Percentiles rank a stretch among this genome's conserved stretches.
These are phyloP conservation scores for Grammomys dolichurus DNA, from an alignment of 2,113 vertebrate species.

Conservation along the genomic window DNA sequence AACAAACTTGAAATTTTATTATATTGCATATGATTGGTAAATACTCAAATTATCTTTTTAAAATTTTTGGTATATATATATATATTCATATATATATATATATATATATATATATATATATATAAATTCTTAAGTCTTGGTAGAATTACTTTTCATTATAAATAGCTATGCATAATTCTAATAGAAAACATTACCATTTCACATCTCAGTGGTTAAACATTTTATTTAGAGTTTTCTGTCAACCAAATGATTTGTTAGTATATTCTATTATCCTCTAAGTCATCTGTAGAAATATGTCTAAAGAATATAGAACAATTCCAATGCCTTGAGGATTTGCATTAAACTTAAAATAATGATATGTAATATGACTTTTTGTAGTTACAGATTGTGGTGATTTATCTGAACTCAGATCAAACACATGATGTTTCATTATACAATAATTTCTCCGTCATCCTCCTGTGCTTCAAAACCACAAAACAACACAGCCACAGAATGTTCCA, in stretches of 20 bases:
- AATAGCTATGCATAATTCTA: neutral
- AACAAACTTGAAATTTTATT: neutral
- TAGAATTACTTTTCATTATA: constrained; percentile 32
- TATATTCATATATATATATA: too few relatives aligned
- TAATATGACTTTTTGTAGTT: neutral
- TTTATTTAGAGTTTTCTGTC: constrained; percentile 21
- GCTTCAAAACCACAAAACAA: neutral
- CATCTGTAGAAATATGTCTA: neutral
- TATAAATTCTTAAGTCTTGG: neutral
- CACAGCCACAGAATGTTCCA: neutral
- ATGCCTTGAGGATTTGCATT: neutral
- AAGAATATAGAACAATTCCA: neutral
- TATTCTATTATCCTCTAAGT: neutral
- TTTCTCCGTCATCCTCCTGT: neutral
- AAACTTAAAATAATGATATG: neutral
- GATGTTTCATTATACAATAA: neutral
- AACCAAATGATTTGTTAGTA: neutral
- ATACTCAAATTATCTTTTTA: neutral
- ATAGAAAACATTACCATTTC: neutral
- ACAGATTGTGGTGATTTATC: neutral
- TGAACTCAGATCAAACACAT: neutral
- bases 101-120: too few relatives aligned
- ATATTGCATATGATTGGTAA: neutral
- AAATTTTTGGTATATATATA: neutral
- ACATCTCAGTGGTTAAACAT: neutral